phyloP scores from a whole-genome alignment of 2,888 invertebrate species.

The Drosophila atripex region DNA sequence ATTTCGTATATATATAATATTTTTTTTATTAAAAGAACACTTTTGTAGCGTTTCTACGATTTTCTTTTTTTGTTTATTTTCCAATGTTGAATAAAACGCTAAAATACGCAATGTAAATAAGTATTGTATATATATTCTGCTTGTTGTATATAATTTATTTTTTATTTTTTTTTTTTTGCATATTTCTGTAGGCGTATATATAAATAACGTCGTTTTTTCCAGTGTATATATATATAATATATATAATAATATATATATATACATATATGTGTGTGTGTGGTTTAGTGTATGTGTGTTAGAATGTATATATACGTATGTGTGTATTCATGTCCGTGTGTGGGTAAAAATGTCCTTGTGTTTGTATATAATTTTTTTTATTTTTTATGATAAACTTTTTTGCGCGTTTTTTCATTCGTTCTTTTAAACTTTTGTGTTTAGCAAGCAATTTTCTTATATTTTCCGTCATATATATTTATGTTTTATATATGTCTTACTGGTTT shows the following conservation, averaged over 20 bases:
- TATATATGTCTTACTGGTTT: conserved; percentile 35
- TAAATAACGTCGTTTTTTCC: conserved; percentile 63
- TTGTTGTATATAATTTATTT: conserved; percentile 62
- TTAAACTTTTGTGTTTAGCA: conserved; percentile 26
- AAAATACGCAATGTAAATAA: conserved; percentile 77
- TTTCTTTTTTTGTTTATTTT: conserved; percentile 30
- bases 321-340: conserved; percentile 17
- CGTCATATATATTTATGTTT: conserved; percentile 21
- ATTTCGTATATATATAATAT: conserved; percentile 17
- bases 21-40: conserved; percentile 61
- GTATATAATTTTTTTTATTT: conserved; percentile 3
- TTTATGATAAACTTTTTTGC: conserved; percentile 42
- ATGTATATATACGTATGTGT: neutral
- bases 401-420: conserved; percentile 27
- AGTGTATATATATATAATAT: conserved; percentile 44
- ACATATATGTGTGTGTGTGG: conserved; percentile 15
- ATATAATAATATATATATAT: conserved; percentile 21
- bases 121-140: conserved; percentile 53
- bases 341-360: neutral
- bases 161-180: conserved; percentile 43
- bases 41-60: conserved; percentile 53
- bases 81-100: conserved; percentile 67
- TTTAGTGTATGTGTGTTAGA: neutral
- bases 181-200: conserved; percentile 62
- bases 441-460: conserved; percentile 21